Evolutionary conservation across 2,888 invertebrate genomes (phyloP), one percentile per base, ranked within the genome.

Genomic region (Eudemis profundana): DNA sequence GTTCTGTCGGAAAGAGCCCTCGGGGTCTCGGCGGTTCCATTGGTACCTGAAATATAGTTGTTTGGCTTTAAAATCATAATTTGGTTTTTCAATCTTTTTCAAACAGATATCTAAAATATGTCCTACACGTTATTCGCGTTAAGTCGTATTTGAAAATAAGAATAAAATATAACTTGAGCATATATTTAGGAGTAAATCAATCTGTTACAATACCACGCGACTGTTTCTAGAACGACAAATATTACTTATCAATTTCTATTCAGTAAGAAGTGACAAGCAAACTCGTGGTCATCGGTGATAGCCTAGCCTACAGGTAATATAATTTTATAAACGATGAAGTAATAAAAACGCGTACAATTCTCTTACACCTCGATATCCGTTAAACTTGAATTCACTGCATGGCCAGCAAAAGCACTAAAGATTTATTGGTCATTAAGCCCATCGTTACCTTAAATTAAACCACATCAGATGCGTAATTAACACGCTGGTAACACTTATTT

Each of bases 1-100:
- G 79, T 93, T 93, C 76, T 84, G 86, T 23, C 74, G 78, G 83
- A 78, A 92, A 0, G 93, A 92, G 40, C 84, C 88, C 69, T 89
- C 89, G 1, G 92, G 93, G 71, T 93, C 88, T 70, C 83, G 86
- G 7, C 90, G 84, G 79, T 90, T 88, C 89, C 90, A 89, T 69
- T 85, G 83, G 82, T 90, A 92, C 38, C 92, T 92, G 83, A 19
- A 83, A 82, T 4, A 4, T 3, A 46, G 42, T 8, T 15, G n/a
- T 23, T 40, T 7, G 0, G 14, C 3, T 3, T 29, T 49, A 27
- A 10, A 1, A 33, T 10, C 7, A 33, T 8, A 2, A 33, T 8
- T 33, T 33, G 29, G 29, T 29, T 7, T 10, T 29, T 7, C 8
- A 27, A 7, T 4, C n/a, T n/a, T 29, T 2, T 29, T 4, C 1